phyloP scores from a whole-genome alignment of 2,888 invertebrate species.

The Pandemis heparana region DNA sequence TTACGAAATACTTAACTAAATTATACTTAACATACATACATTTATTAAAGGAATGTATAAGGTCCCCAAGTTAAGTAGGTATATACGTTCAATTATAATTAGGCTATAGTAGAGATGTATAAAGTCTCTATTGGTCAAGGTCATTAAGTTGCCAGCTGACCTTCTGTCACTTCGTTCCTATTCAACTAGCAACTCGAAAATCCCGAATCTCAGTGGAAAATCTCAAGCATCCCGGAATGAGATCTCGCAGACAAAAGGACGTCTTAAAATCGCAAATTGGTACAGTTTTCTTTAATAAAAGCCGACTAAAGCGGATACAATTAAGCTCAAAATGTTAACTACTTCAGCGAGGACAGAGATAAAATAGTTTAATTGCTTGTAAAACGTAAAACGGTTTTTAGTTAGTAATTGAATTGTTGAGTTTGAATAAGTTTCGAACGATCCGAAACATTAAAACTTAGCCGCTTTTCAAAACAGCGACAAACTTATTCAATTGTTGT shows the following conservation, averaged over 20 bases:
- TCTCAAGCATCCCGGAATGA: conserved; percentile 38
- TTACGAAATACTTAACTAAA: too few species aligned
- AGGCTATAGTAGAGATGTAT: too few species aligned
- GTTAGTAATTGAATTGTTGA: neutral
- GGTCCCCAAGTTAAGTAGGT: too few species aligned
- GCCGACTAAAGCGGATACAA: conserved; percentile 13
- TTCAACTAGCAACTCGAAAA: conserved; percentile 15
- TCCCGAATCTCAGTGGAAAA: conserved; percentile 35
- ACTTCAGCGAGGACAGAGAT: neutral
- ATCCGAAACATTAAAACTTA: too few species aligned
- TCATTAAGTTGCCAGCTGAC: neutral
- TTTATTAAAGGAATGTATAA: too few species aligned
- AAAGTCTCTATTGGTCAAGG: neutral
- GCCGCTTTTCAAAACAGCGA: too few species aligned
- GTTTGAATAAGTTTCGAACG: too few species aligned
- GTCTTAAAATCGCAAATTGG: conserved; percentile 37
- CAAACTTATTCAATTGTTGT: too few species aligned
- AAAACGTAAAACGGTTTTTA: conserved; percentile 2
- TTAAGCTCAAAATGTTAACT: conserved; percentile 31
- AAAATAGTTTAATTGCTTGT: conserved; percentile 4
- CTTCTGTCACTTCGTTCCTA: conserved; percentile 23
- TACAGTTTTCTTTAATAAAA: conserved; percentile 39
- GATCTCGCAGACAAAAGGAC: conserved; percentile 34
- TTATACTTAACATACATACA: too few species aligned
- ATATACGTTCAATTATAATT: too few species aligned